phyloP scores from a whole-genome alignment of 2,888 invertebrate genomes.

The Lithophane ornitopus region DNA sequence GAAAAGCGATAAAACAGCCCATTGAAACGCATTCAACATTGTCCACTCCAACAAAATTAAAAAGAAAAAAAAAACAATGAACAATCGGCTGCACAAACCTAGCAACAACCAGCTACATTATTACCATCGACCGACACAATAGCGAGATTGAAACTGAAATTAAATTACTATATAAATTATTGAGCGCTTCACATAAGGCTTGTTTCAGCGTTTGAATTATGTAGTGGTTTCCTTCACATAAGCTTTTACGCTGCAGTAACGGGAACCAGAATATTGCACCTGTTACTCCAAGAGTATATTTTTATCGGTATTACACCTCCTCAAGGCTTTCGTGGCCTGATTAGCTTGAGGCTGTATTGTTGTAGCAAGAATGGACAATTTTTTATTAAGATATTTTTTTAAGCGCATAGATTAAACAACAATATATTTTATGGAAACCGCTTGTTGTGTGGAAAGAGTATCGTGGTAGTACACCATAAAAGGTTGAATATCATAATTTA shows the following conservation, averaged over 20 bases:
- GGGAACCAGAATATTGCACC: conserved; percentile 53
- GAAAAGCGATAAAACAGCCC: neutral
- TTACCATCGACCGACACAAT: conserved; percentile 54
- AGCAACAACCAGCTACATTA: conserved; percentile 20
- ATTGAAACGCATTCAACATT: conserved; percentile 1
- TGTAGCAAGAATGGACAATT: conserved; percentile 16
- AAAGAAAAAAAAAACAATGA: neutral
- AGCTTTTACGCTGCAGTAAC: conserved; percentile 28
- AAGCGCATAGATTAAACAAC: neutral
- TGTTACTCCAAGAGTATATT: conserved; percentile 53
- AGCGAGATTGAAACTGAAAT: conserved; percentile 71
- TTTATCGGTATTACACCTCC: conserved; percentile 60
- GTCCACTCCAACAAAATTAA: neutral
- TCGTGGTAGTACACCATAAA: neutral
- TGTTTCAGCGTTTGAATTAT: conserved; percentile 67
- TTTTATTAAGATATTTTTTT: conserved; percentile 27
- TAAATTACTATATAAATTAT: conserved; percentile 79
- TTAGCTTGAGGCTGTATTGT: conserved; percentile 50
- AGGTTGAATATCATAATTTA: too few relatives aligned
- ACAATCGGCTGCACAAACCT: neutral
- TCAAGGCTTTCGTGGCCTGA: conserved; percentile 53
- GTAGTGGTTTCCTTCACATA: conserved; percentile 48
- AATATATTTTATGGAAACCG: conserved; percentile 14
- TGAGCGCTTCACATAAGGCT: conserved; percentile 59
- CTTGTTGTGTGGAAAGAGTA: neutral